Evolutionary conservation across 2,888 invertebrate species (phyloP), one percentile per base, ranked within the genome.

Genomic region (Pristionchus arcanus): DNA sequence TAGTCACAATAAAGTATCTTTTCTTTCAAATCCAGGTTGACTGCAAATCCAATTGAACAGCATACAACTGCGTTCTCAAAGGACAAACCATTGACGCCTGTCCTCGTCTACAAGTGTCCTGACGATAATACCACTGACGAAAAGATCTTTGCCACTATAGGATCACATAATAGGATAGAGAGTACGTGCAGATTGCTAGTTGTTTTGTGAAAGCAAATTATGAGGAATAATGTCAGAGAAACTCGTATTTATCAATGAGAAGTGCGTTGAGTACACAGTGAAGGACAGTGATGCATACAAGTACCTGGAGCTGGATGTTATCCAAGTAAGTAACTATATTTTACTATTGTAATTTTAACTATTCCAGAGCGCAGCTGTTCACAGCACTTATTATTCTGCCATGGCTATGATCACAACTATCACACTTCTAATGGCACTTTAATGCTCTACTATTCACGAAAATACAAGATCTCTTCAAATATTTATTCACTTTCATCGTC

Each of bases 21-120:
- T n/a, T n/a, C n/a, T n/a, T n/a, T n/a, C n/a, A n/a, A n/a, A 77
- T 77, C 16, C 42, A 77, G 77, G 42, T 15, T 71, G 68, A 34
- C 68, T 2, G 77, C 42, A 42, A 77, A 77, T 25, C 25, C 77
- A 42, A 37, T 77, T 25, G 42, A 77, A 19, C 34, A 31, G 19
- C 31, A 37, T 25, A 25, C 5, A 16, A 77, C 77, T 2, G 49
- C 13, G 1, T 81, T 81, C 53, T 49, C 81, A 4, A 42, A 81
- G 21, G 28, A 53, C 81, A 77, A 66, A 66, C 66, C 19, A 66
- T 66, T 31, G 31, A 16, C 42, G 3, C 74, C 74, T 11, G 74
- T 77, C 37, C 74, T 77, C 13, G 42, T 77, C 31, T 77, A 77
- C 11, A 19, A 25, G 19, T 77, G 74, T 21, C 37, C 37, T 25